phyloP scores from a whole-genome alignment of 2,888 invertebrate genomes.

The Lydus trimaculatus region DNA sequence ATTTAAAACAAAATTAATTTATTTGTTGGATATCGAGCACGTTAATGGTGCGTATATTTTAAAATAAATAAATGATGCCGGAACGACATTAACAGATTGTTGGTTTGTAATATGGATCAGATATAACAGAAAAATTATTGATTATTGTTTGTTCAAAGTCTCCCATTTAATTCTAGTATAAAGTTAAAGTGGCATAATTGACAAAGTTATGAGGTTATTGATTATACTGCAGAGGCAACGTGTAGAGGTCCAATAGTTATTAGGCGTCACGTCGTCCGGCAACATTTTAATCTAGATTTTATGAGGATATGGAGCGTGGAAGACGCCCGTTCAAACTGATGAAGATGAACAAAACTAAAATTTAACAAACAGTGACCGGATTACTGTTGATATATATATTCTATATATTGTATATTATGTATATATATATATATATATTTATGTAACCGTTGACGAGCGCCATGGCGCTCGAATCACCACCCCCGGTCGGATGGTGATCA shows the following conservation, averaged over 20 bases:
- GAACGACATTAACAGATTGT: constrained; percentile 17
- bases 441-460: constrained; percentile 5
- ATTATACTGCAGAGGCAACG: constrained; percentile 35
- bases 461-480: constrained; percentile 29
- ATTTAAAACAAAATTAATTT: background rate
- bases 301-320: constrained; percentile 44
- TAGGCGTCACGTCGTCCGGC: constrained; percentile 35
- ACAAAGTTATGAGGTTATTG: constrained; percentile 32
- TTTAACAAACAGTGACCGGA: constrained; percentile 13
- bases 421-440: no score
- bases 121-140: background rate
- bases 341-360: constrained; percentile 30
- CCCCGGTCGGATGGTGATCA: constrained; percentile 36
- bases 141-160: background rate
- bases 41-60: background rate
- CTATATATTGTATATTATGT: no score
- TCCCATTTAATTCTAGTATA: background rate
- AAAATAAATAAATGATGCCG: constrained; percentile 16
- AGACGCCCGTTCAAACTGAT: constrained; percentile 46
- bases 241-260: constrained; percentile 33
- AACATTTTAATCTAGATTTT: constrained; percentile 35
- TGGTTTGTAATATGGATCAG: background rate
- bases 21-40: background rate
- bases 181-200: constrained; percentile 28
- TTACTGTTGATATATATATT: constrained; percentile 26